phyloP scores from a whole-genome alignment of 1,140 invertebrate genomes.

The Heterodera schachtii region DNA sequence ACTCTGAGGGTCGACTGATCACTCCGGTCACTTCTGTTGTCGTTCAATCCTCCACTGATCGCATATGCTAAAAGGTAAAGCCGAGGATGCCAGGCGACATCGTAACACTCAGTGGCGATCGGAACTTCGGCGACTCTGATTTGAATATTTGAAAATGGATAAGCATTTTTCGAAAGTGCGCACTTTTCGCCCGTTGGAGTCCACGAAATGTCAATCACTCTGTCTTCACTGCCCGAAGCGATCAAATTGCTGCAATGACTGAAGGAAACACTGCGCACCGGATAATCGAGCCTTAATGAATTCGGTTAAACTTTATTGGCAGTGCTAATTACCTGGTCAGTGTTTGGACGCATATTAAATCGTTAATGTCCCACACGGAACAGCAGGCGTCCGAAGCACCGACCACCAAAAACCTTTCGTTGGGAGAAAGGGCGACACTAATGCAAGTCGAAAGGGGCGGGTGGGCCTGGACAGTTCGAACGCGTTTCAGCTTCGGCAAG shows the following conservation, averaged over 20 bases:
- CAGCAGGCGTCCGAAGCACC: slow-evolving; percentile 45
- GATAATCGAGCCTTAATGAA: slow-evolving; percentile 46
- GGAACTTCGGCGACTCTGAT: slow-evolving; percentile 45
- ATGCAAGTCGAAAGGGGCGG: slow-evolving; percentile 53
- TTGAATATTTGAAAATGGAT: not conserved
- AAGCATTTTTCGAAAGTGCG: not conserved
- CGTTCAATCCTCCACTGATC: slow-evolving; percentile 21
- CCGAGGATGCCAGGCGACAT: slow-evolving; percentile 37
- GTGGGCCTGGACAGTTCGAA: slow-evolving; percentile 46
- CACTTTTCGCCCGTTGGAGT: slow-evolving; percentile 41
- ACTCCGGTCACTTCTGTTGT: slow-evolving; percentile 35
- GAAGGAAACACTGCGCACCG: slow-evolving; percentile 48
- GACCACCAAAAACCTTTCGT: slow-evolving; percentile 38
- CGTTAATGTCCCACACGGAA: slow-evolving; percentile 49
- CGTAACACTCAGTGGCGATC: slow-evolving; percentile 41
- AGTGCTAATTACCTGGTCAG: slow-evolving; percentile 25
- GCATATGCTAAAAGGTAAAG: slow-evolving; percentile 44
- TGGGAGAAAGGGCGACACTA: slow-evolving; percentile 44
- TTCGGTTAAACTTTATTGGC: not conserved
- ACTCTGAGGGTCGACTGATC: slow-evolving; percentile 35
- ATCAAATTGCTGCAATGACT: slow-evolving; percentile 50
- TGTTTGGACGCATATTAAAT: slow-evolving; percentile 48
- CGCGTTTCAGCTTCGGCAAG: slow-evolving; percentile 41
- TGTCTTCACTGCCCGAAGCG: slow-evolving; percentile 45
- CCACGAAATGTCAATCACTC: slow-evolving; percentile 52